Conservation (phyloP, 64 coral and sea anemone species). For the Montipora efflorescens region DNA sequence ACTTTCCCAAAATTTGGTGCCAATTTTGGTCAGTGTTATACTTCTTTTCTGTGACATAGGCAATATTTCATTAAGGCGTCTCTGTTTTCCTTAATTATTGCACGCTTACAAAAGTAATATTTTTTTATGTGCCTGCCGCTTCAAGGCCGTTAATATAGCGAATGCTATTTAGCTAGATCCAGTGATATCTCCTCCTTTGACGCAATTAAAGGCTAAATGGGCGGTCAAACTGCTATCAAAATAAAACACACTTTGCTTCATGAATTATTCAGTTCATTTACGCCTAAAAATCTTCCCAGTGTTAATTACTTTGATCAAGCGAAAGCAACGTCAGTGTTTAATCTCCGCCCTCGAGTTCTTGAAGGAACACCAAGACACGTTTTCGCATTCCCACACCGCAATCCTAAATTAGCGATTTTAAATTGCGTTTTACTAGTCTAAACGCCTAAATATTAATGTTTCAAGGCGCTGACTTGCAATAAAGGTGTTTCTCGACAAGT, state of each 20-base stretch:
- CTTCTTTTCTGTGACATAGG: background rate
- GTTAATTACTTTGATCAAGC: constrained; percentile 65
- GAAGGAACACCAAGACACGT: background rate
- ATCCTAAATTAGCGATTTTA: background rate
- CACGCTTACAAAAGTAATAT: constrained; percentile 5
- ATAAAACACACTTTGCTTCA: constrained; percentile 53
- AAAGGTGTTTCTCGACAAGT: background rate
- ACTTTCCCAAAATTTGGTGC: background rate
- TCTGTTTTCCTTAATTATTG: background rate
- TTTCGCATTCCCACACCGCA: background rate
- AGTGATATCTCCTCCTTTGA: constrained; percentile 26
- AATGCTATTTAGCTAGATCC: constrained; percentile 12
- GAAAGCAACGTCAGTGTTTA: background rate
- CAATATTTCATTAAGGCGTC: constrained; percentile 22
- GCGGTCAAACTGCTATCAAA: constrained; percentile 33
- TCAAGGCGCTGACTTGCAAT: background rate
- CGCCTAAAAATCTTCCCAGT: constrained; percentile 54
- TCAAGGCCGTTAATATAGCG: constrained; percentile 38
- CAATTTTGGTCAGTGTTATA: background rate
- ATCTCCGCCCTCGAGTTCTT: constrained; percentile 23
- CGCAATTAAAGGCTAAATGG: constrained; percentile 51
- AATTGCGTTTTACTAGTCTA: background rate
- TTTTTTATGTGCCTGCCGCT: background rate
- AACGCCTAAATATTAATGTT: background rate
- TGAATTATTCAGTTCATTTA: constrained; percentile 81